phyloP scores from a whole-genome alignment of 2,888 invertebrate genomes.

The Microdon myrmicae region DNA sequence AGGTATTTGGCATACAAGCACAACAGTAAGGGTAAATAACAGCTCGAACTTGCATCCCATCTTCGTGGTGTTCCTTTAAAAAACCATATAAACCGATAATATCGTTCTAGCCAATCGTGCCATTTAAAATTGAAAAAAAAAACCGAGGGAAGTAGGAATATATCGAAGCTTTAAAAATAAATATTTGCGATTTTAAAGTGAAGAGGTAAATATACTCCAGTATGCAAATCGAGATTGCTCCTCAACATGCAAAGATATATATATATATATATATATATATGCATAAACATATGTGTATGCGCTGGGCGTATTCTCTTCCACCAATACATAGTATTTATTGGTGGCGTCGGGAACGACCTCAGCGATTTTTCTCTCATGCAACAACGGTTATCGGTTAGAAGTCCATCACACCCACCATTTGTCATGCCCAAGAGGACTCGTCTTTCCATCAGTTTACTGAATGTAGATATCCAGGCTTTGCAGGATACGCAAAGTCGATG shows the following conservation, averaged over 20 bases:
- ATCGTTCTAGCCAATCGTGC: too few species aligned
- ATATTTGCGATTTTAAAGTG: slow-evolving; percentile 43
- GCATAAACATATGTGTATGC: background rate
- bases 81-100: too few species aligned
- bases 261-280: background rate
- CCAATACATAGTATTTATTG: too few species aligned
- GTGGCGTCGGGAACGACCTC: background rate
- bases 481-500: slow-evolving; percentile 44
- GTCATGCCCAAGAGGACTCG: slow-evolving; percentile 30
- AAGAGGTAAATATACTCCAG: slow-evolving; percentile 44
- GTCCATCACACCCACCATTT: slow-evolving; percentile 35
- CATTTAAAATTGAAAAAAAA: background rate
- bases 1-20: too few species aligned
- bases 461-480: slow-evolving; percentile 37
- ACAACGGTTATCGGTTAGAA: slow-evolving; percentile 7
- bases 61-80: too few species aligned
- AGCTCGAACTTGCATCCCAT: too few species aligned
- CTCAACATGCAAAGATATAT: slow-evolving; percentile 11
- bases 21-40: too few species aligned
- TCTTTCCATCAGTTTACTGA: slow-evolving; percentile 37
- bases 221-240: slow-evolving; percentile 41
- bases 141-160: slow-evolving; percentile 9
- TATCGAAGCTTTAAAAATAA: slow-evolving; percentile 33
- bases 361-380: slow-evolving; percentile 10
- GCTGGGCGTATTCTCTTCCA: background rate